These are phyloP conservation scores for Drosophila albomicans DNA, from an alignment of 1,140 invertebrate species.

Conservation along the genomic window DNA sequence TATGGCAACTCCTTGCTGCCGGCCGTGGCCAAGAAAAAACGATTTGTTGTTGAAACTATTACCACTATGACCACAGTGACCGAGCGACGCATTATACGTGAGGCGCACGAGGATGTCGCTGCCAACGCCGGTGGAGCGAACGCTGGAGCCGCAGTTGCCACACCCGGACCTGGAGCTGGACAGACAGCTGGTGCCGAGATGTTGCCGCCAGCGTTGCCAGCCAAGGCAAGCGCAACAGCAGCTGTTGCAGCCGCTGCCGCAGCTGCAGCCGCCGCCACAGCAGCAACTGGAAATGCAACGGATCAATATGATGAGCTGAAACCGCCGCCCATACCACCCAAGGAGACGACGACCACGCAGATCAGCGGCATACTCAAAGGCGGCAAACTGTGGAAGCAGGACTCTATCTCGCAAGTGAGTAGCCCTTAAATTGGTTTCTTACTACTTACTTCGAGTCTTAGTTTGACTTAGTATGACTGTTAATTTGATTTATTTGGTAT, in stretches of 20 bases:
- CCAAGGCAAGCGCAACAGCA: slow-evolving; percentile 61
- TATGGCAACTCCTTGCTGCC: slow-evolving; percentile 29
- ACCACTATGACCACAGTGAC: slow-evolving; percentile 89
- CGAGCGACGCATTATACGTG: slow-evolving; percentile 87
- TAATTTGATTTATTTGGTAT: no score
- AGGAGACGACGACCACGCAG: slow-evolving; percentile 84
- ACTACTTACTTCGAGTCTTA: no score
- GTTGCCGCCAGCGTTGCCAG: slow-evolving; percentile 70
- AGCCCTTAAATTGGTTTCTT: no score
- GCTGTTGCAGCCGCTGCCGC: slow-evolving; percentile 37
- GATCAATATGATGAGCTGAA: slow-evolving; percentile 56
- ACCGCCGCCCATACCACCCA: slow-evolving; percentile 76
- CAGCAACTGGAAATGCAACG: slow-evolving; percentile 11
- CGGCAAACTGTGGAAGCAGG: slow-evolving; percentile 88
- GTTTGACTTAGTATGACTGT: no score
- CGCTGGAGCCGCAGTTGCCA: neutral
- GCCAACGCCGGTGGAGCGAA: slow-evolving; percentile 6
- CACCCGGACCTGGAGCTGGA: neutral
- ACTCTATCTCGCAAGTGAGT: slow-evolving; percentile 84
- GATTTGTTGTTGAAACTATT: slow-evolving; percentile 89
- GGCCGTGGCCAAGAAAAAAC: slow-evolving; percentile 84
- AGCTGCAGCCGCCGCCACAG: slow-evolving; percentile 15
- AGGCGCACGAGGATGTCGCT: slow-evolving; percentile 79
- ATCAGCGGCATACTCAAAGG: slow-evolving; percentile 88
- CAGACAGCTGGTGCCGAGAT: slow-evolving; percentile 35